Percentiles rank a stretch among this genome's conserved stretches.
phyloP scores from a whole-genome alignment of 2,113 vertebrate species.

The Cromileptes altivelis region DNA sequence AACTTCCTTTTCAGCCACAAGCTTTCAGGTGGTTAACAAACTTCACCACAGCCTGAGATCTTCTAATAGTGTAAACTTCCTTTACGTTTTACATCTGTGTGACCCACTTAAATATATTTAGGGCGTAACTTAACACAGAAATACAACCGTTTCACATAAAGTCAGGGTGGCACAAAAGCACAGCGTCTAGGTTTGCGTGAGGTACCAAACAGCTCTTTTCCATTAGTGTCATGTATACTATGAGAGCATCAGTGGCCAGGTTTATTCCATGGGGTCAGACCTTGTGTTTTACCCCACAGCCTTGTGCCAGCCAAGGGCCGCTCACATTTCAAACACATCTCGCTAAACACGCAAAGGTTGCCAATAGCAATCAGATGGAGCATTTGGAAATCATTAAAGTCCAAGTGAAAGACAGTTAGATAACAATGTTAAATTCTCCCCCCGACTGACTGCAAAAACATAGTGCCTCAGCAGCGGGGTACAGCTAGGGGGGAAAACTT shows the following conservation, averaged over 20 bases:
- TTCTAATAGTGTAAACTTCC: slow-evolving; percentile 23
- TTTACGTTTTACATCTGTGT: slow-evolving; percentile 1
- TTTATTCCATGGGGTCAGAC: slow-evolving; percentile 48
- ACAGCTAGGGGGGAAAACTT: slow-evolving; percentile 34
- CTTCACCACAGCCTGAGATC: slow-evolving; percentile 6
- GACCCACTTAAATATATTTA: slow-evolving; percentile 38
- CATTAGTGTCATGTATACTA: slow-evolving; percentile 46
- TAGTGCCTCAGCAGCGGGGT: slow-evolving; percentile 55
- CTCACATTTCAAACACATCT: slow-evolving; percentile 67
- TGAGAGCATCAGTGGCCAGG: slow-evolving; percentile 16
- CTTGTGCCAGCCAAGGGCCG: slow-evolving; percentile 50
- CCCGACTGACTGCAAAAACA: slow-evolving; percentile 53
- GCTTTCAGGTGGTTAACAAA: slow-evolving; percentile 34
- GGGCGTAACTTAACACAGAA: not conserved
- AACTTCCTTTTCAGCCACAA: slow-evolving; percentile 31
- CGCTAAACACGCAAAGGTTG: slow-evolving; percentile 52
- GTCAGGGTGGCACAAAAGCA: slow-evolving; percentile 5
- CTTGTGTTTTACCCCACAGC: slow-evolving; percentile 39
- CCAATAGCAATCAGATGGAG: slow-evolving; percentile 70
- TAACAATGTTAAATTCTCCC: slow-evolving; percentile 63
- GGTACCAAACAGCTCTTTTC: slow-evolving; percentile 54
- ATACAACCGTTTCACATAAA: slow-evolving; percentile 6
- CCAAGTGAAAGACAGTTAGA: slow-evolving; percentile 61
- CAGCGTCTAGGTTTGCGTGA: slow-evolving; percentile 6
- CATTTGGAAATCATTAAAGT: slow-evolving; percentile 83